Conservation (phyloP, 2,113 vertebrate genomes). For the Gopherus evgoodei region DNA sequence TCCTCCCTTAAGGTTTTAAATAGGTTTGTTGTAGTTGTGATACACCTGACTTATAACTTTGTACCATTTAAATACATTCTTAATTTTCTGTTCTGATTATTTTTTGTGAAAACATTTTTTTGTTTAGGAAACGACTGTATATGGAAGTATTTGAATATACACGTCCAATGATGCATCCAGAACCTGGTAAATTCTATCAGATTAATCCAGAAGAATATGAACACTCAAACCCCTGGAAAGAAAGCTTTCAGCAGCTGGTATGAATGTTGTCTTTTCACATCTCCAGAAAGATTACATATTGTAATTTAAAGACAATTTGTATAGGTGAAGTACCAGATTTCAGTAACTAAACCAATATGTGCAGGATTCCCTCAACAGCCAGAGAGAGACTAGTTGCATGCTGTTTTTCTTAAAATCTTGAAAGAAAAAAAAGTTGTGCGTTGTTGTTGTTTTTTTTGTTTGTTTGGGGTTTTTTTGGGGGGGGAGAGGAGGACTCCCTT, state of each 20-base stretch:
- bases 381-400: background rate
- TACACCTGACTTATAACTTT: background rate
- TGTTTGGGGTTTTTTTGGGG: background rate
- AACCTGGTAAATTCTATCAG: constrained; percentile 98
- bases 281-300: background rate
- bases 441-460: too few species aligned
- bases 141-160: constrained; percentile 99
- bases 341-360: background rate
- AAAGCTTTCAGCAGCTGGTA: constrained; percentile 99
- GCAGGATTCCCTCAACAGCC: background rate
- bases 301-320: background rate
- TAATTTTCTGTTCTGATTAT: background rate
- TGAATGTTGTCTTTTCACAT: constrained; percentile 41
- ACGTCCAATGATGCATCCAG: constrained; percentile 99
- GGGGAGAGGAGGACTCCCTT: background rate
- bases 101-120: background rate
- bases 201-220: constrained; percentile 99
- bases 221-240: constrained; percentile 99
- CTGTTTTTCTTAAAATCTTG: background rate
- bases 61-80: background rate
- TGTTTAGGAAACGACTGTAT: constrained; percentile 95
- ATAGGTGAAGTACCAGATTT: background rate
- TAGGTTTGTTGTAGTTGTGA: background rate
- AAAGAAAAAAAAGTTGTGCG: background rate
- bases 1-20: background rate